These are phyloP conservation scores for Gryllus bimaculatus DNA, from an alignment of 1,140 invertebrate species.

Conservation along the genomic window DNA sequence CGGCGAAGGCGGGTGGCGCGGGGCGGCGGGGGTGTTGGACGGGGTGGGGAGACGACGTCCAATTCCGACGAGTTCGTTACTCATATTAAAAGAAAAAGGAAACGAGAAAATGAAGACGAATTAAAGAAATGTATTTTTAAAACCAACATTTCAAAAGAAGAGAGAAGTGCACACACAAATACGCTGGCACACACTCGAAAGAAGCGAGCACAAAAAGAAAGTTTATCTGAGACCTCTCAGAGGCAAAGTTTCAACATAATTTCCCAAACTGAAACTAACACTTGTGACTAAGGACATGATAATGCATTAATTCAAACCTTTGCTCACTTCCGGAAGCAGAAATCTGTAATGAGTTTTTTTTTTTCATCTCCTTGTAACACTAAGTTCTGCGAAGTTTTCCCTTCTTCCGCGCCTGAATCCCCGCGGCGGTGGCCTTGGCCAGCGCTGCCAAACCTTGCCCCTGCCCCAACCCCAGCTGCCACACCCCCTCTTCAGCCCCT, in stretches of 20 bases:
- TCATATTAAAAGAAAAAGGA: slow-evolving; percentile 2
- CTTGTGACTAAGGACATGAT: not conserved
- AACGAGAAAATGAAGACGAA: slow-evolving; percentile 1
- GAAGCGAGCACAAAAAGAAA: not conserved
- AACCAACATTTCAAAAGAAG: not conserved
- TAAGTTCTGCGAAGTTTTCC: not conserved
- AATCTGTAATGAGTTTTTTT: slow-evolving; percentile 6
- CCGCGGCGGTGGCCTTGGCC: too few relatives aligned
- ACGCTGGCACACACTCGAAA: not conserved
- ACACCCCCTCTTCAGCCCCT: too few relatives aligned
- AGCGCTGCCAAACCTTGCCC: too few relatives aligned
- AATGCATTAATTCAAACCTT: slow-evolving; percentile 2
- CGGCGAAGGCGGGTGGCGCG: too few relatives aligned
- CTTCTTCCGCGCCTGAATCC: too few relatives aligned
- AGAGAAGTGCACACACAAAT: not conserved
- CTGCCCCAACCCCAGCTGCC: too few relatives aligned
- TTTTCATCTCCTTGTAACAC: not conserved
- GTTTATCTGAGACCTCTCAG: not conserved
- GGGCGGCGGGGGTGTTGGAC: too few relatives aligned
- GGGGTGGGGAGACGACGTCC: not conserved
- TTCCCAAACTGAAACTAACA: not conserved
- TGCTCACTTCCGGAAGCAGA: not conserved
- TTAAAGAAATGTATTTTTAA: slow-evolving; percentile 2
- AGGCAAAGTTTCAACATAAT: not conserved
- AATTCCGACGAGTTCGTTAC: slow-evolving; percentile 1